Base-by-base conservation (phyloP, 53 echinoderm and acorn worm species). In the Crossaster papposus region DNA sequence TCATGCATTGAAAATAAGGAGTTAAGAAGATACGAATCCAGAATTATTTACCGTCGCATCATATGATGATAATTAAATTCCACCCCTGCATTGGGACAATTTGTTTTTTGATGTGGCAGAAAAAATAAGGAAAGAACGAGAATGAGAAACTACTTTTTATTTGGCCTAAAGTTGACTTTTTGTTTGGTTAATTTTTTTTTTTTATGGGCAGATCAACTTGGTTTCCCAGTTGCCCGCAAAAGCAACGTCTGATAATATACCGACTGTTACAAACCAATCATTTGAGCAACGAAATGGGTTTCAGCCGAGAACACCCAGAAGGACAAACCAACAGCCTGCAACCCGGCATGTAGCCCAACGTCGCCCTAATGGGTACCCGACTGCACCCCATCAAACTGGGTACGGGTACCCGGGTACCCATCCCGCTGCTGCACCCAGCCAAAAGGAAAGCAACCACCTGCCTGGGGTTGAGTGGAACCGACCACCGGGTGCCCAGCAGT, bases 321-420 rank as follows among this genome's bases (percentile, higher is more conserved):
- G 6, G 28, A 37, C 53, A 22, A 52, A 4, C 14, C 85, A 85
- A 33, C 85, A 54, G 72, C 31, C 54, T 22, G 20, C 34, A 34
- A 38, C 28, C 52, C 72, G 30, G 22, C 50, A 73, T 31, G 30
- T 72, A 3, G 73, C 33, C 85, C 53, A 30, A 54, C 23, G 30
- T 0, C 85, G 73, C 52, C 63, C 77, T 36, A 54, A 87, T 64
- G 77, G 77, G 87, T 77, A 62, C 76, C 37, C 14, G 6, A 77
- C 13, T 24, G 76, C 87, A 63, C 87, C 77, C 85, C 75, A 74
- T 37, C 62, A 33, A 36, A 77, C 3, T 76, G 76, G 86, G 58
- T 55, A n/a, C 77, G 54, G 52, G 62, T 36, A 53, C 14, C 87
- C 87, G 6, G 31, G 8, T 14, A n/a, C 82, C 65, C 65, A 55